Evolutionary conservation across 2,113 vertebrate genomes (phyloP).

Genomic region (Acinonyx jubatus): DNA sequence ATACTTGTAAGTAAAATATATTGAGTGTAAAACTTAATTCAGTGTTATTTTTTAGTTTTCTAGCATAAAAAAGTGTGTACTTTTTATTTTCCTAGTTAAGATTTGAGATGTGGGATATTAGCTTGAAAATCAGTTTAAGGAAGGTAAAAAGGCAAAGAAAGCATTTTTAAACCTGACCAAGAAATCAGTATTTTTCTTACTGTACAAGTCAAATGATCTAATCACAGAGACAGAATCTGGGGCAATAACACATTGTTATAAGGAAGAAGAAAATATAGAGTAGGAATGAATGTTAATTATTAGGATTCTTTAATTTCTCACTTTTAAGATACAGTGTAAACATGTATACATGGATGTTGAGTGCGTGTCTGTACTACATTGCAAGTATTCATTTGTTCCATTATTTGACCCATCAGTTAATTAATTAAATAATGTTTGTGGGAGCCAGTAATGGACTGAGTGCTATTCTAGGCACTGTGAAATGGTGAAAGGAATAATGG

Average conservation of each 20-base stretch:
- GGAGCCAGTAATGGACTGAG: not conserved
- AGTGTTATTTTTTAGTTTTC: not conserved
- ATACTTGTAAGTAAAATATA: not conserved
- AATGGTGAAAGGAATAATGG: not conserved
- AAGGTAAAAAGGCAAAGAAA: not conserved
- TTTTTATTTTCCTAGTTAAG: not conserved
- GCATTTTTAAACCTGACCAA: not conserved
- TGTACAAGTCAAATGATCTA: not conserved
- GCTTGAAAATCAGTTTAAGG: not conserved
- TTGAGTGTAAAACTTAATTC: not conserved
- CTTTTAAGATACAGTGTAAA: not conserved
- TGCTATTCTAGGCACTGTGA: not conserved
- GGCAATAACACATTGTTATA: not conserved
- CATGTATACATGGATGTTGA: not conserved
- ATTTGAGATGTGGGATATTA: not conserved
- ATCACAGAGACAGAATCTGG: not conserved
- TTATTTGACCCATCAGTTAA: not conserved
- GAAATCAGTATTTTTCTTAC: slow-evolving; percentile 11
- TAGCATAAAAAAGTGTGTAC: not conserved
- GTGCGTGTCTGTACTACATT: not conserved
- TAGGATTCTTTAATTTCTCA: not conserved
- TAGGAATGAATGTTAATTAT: not conserved
- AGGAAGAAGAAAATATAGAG: not conserved
- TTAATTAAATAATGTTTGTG: not conserved
- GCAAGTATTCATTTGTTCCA: not conserved